A percentile compares a stretch with the other conserved stretches of the same genome.
Conservation (phyloP, 2,113 vertebrate genomes). For the Ictalurus furcatus region DNA sequence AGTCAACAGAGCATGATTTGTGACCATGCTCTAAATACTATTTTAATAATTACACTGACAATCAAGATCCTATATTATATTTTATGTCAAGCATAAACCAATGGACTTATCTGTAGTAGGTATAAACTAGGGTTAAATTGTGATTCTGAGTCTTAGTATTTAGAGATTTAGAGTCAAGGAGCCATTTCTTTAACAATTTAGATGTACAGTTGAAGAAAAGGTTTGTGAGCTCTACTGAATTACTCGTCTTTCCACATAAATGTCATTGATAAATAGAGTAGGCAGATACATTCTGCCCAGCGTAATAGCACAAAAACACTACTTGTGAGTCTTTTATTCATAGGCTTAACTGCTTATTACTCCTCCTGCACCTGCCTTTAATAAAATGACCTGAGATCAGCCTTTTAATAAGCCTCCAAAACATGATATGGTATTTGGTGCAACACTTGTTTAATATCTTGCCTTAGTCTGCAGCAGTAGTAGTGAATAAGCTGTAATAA, state of each 20-base stretch:
- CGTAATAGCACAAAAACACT: not conserved
- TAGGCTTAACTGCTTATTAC: not conserved
- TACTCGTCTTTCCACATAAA: not conserved
- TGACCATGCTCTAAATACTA: not conserved
- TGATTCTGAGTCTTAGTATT: not conserved
- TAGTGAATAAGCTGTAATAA: not conserved
- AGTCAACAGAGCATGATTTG: not conserved
- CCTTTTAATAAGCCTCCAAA: not conserved
- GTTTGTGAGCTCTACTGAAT: not conserved
- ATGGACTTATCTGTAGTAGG: not conserved
- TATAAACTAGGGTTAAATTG: not conserved
- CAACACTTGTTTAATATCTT: not conserved
- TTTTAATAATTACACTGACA: not conserved
- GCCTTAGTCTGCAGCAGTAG: not conserved
- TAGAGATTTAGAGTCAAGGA: not conserved
- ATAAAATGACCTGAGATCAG: not conserved
- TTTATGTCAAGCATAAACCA: not conserved
- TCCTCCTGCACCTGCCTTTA: not conserved
- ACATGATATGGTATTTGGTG: not conserved
- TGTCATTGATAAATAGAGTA: not conserved
- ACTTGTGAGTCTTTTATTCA: not conserved
- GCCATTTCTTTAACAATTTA: not conserved
- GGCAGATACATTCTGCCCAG: not conserved
- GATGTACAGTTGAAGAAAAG: not conserved
- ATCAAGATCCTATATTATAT: not conserved